These are phyloP conservation scores for Neuroscelio doddi DNA, from an alignment of 2,888 invertebrate species.

Conservation along the genomic window DNA sequence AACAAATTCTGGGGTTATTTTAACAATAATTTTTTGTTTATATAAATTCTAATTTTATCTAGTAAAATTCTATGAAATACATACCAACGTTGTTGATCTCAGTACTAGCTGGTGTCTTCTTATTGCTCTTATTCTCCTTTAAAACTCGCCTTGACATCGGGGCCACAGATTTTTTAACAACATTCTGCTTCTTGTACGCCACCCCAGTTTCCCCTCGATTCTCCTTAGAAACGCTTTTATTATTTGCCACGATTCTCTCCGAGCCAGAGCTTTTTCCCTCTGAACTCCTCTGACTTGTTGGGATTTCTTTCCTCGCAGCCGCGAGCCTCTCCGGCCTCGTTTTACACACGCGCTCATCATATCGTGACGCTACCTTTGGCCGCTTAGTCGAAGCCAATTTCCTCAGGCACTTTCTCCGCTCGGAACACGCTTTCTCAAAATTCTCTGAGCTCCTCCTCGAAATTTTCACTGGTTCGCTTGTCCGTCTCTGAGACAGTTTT, in stretches of 20 bases:
- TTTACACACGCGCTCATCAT: conserved; percentile 32
- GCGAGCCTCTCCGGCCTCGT: conserved; percentile 35
- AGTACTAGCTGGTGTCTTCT: conserved; percentile 52
- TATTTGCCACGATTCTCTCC: conserved; percentile 20
- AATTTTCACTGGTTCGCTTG: conserved; percentile 13
- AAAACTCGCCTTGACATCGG: conserved; percentile 59
- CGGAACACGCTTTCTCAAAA: conserved; percentile 30
- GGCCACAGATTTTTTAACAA: conserved; percentile 43
- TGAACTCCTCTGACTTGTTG: conserved; percentile 18
- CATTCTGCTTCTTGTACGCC: conserved; percentile 43
- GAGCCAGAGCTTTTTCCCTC: conserved; percentile 22
- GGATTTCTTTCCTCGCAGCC: conserved; percentile 24
- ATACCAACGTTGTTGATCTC: conserved; percentile 51
- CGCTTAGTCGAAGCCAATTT: conserved; percentile 69
- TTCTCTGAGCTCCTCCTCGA: conserved; percentile 35
- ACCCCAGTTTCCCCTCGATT: conserved; percentile 54
- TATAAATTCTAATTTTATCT: neutral
- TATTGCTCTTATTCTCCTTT: conserved; percentile 67
- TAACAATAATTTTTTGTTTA: neutral
- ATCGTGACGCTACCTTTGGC: conserved; percentile 71
- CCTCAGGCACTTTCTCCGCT: conserved; percentile 63
- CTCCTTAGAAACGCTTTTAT: conserved; percentile 59
- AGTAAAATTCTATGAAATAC: neutral
- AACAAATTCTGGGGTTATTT: too few relatives aligned
- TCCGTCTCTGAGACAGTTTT: conserved; percentile 29